Conservation (phyloP, 2,888 invertebrate species). For the Plebejus anna region DNA sequence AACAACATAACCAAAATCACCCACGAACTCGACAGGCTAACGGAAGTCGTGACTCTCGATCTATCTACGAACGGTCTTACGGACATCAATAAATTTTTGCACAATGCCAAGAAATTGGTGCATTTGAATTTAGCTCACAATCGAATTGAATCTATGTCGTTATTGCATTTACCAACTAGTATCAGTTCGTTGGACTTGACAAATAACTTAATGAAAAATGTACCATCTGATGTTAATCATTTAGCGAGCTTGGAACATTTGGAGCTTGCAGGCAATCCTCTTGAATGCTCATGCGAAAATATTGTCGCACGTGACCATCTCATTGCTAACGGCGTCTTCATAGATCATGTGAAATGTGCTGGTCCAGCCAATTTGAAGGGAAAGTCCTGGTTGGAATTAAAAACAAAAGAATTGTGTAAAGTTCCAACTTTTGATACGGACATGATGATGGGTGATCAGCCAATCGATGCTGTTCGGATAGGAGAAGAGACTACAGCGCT, state of each 20-base stretch:
- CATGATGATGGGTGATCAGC: constrained; percentile 83
- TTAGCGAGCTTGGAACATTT: constrained; percentile 81
- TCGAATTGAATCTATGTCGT: constrained; percentile 74
- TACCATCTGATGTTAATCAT: constrained; percentile 79
- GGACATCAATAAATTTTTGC: constrained; percentile 78
- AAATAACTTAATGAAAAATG: constrained; percentile 79
- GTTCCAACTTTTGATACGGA: constrained; percentile 67
- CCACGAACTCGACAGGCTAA: constrained; percentile 79
- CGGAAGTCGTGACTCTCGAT: constrained; percentile 81
- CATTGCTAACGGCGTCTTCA: constrained; percentile 72
- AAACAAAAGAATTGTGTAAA: constrained; percentile 77
- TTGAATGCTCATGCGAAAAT: constrained; percentile 86
- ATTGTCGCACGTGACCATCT: constrained; percentile 82
- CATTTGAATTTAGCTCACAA: constrained; percentile 82
- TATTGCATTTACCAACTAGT: constrained; percentile 77
- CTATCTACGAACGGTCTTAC: constrained; percentile 82
- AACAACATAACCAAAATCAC: constrained; percentile 80
- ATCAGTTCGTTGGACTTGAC: constrained; percentile 82
- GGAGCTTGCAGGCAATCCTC: constrained; percentile 83
- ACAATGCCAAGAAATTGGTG: constrained; percentile 78
- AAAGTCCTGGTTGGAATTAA: constrained; percentile 79
- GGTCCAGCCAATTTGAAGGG: constrained; percentile 73
- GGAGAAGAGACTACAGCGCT: constrained; percentile 61
- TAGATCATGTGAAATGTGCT: constrained; percentile 79
- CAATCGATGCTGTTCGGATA: constrained; percentile 63